Conservation (phyloP, 2,888 invertebrate species). For the Eupithecia exiguata region DNA sequence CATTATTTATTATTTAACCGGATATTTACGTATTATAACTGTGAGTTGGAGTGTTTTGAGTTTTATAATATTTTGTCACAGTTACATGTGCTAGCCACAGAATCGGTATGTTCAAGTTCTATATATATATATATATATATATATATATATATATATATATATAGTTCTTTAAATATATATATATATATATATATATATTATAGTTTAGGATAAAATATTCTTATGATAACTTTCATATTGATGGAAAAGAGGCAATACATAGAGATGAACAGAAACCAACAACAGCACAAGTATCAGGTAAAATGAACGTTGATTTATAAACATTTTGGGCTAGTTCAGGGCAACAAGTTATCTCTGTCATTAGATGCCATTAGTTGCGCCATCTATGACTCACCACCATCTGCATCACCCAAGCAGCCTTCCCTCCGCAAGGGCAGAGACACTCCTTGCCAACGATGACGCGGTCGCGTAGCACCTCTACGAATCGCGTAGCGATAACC, state of each 20-base stretch:
- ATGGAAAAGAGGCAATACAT: neutral
- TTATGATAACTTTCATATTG: neutral
- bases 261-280: neutral
- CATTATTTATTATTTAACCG: no score
- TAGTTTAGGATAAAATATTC: no score
- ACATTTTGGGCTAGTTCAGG: conserved; percentile 8
- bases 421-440: conserved; percentile 34
- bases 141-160: no score
- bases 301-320: neutral
- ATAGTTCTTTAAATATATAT: no score
- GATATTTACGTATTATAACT: neutral
- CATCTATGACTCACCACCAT: conserved; percentile 36
- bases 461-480: conserved; percentile 31
- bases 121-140: no score
- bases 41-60: neutral
- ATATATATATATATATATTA: no score
- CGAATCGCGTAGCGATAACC: conserved; percentile 14
- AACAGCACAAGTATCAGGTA: neutral
- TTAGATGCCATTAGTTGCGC: conserved; percentile 25
- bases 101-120: neutral
- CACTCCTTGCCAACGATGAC: conserved; percentile 38
- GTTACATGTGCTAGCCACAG: neutral
- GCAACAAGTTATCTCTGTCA: conserved; percentile 20
- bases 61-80: neutral
- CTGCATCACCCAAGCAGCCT: conserved; percentile 28